These are phyloP conservation scores for Ceramica pisi DNA, from an alignment of 2,888 invertebrate genomes.

Conservation along the genomic window DNA sequence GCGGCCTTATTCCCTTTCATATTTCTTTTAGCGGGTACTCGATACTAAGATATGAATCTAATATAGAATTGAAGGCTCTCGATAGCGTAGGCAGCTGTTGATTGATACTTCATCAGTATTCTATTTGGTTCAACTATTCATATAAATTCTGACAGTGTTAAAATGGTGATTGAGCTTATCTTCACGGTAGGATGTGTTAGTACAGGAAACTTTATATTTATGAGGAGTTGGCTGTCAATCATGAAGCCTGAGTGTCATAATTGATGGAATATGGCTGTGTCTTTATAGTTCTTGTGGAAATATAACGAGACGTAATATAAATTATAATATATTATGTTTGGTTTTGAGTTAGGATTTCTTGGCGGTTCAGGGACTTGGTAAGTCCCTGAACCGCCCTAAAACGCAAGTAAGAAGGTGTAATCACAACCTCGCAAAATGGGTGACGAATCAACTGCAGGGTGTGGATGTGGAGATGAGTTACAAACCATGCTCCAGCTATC, in stretches of 20 bases:
- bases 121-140: conserved; percentile 43
- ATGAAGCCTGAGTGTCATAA: neutral
- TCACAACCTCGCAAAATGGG: too few relatives aligned
- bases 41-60: conserved; percentile 58
- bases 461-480: too few relatives aligned
- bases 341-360: conserved; percentile 6
- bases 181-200: conserved; percentile 26
- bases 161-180: conserved; percentile 46
- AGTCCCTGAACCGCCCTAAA: too few relatives aligned
- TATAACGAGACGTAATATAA: neutral
- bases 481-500: too few relatives aligned
- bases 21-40: conserved; percentile 62
- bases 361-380: too few relatives aligned
- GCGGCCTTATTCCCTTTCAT: conserved; percentile 55
- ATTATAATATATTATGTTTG: neutral
- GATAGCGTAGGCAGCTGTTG: conserved; percentile 57
- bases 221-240: conserved; percentile 6
- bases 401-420: too few relatives aligned
- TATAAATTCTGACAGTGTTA: conserved; percentile 49
- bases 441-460: too few relatives aligned
- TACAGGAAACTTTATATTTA: conserved; percentile 36
- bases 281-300: neutral
- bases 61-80: conserved; percentile 63
- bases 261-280: neutral
- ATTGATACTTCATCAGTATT: conserved; percentile 65